Evolutionary conservation across 2,888 invertebrate species (phyloP), one percentile per base, ranked within the genome.

Genomic region (Lordiphosa fenestrarum): DNA sequence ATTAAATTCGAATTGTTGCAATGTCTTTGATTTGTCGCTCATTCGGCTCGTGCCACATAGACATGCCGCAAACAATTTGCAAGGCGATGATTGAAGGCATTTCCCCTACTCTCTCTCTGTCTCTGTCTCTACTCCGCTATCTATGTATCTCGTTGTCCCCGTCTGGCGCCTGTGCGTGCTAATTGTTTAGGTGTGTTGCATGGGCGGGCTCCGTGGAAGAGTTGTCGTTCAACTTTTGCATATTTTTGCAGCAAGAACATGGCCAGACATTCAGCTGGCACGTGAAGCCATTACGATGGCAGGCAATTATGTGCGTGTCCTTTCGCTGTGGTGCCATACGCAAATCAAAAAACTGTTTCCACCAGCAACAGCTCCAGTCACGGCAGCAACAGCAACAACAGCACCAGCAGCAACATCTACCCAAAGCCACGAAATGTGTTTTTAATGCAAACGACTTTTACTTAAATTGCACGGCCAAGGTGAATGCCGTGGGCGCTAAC

Each of bases 221-320:
- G 67, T 53, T 71, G 57, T 44, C 60, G 61, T 49, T 68, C 64
- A 64, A 67, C 64, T 71, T 70, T 70, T 73, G 77, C 73, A 68
- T 69, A 60, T 41, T 70, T 51, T 54, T 30, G 56, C 56, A 62
- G 50, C 41, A 47, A 38, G 41, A 48, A 46, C 35, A 41, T 38
- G 39, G n/a, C 36, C 19, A 47, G 30, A 48, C 65, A 68, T 59
- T 64, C 53, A 42, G 52, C 59, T 62, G 73, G 69, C 69, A 81
- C 84, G 77, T 77, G 71, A 73, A 81, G 59, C 77, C 84, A 69
- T 77, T 84, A 77, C 71, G 84, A 68, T 68, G 80, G 71, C 81
- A 81, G 77, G 77, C 84, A 77, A 77, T 77, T 81, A 84, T 81
- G 73, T 77, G 84, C 73, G 77, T 77, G 81, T 66, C 41, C 62